These are phyloP conservation scores for Drosophila ustulata DNA, from an alignment of 2,888 invertebrate species.

Conservation along the genomic window DNA sequence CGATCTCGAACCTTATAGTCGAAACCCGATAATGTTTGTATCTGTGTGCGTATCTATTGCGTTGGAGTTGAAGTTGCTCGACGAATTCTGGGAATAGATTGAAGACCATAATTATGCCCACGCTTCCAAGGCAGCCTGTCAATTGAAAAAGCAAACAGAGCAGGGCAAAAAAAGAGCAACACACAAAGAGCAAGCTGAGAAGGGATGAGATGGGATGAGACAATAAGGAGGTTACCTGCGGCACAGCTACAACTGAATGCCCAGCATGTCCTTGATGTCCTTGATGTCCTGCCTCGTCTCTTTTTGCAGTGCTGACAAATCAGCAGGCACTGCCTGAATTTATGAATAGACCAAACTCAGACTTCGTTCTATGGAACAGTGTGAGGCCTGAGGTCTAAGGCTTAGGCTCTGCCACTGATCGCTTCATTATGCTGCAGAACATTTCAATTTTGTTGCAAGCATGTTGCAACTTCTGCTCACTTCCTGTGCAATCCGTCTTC, in stretches of 20 bases:
- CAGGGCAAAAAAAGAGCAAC: constrained; percentile 40
- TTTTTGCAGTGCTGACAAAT: constrained; percentile 66
- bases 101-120: constrained; percentile 76
- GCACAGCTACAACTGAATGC: constrained; percentile 8
- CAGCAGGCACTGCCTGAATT: constrained; percentile 43
- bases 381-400: constrained; percentile 40
- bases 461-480: constrained; percentile 43
- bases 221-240: constrained; percentile 54
- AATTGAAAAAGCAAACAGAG: constrained; percentile 62
- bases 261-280: constrained; percentile 50
- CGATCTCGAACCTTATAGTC: neutral
- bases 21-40: constrained; percentile 9
- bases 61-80: constrained; percentile 29
- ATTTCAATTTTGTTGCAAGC: constrained; percentile 66
- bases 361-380: constrained; percentile 30
- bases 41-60: constrained; percentile 4
- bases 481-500: constrained; percentile 56
- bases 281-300: constrained; percentile 24
- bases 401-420: constrained; percentile 63
- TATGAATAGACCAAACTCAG: constrained; percentile 44
- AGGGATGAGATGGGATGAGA: constrained; percentile 20
- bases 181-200: constrained; percentile 43
- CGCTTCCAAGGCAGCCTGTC: constrained; percentile 67
- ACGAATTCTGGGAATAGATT: constrained; percentile 70
- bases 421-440: constrained; percentile 76